These are phyloP conservation scores for Coturnix japonica DNA, from an alignment of 2,113 vertebrate genomes.

Conservation along the genomic window DNA sequence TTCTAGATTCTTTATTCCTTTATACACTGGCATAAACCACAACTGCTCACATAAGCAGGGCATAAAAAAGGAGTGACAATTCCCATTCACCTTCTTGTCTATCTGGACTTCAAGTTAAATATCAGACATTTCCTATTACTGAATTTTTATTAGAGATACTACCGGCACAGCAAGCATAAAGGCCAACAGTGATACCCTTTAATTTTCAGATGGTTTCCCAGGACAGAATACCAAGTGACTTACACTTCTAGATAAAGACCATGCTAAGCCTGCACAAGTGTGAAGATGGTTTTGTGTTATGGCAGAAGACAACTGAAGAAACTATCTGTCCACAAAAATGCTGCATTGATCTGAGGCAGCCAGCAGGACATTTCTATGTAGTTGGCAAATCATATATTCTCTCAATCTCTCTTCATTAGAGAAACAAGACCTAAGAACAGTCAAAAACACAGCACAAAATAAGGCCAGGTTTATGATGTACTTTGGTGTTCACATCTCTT, in stretches of 20 bases:
- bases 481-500: neutral
- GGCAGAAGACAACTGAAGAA: neutral
- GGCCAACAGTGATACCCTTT: rapidly evolving
- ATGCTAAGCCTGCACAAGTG: neutral
- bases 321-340: neutral
- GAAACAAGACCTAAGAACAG: neutral
- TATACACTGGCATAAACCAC: neutral
- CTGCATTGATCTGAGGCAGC: neutral
- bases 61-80: rapidly evolving
- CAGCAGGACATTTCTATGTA: neutral
- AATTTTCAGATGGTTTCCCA: neutral
- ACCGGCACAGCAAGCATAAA: neutral
- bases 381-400: neutral
- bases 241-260: neutral
- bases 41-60: neutral
- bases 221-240: neutral
- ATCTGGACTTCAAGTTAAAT: neutral
- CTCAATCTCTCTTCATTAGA: neutral
- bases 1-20: neutral
- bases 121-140: neutral
- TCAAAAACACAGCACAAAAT: neutral
- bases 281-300: rapidly evolving
- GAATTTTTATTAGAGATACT: neutral
- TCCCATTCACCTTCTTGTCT: neutral
- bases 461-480: neutral